Evolutionary conservation across 2,888 invertebrate species (phyloP).

Genomic region (Lypha dubia): DNA sequence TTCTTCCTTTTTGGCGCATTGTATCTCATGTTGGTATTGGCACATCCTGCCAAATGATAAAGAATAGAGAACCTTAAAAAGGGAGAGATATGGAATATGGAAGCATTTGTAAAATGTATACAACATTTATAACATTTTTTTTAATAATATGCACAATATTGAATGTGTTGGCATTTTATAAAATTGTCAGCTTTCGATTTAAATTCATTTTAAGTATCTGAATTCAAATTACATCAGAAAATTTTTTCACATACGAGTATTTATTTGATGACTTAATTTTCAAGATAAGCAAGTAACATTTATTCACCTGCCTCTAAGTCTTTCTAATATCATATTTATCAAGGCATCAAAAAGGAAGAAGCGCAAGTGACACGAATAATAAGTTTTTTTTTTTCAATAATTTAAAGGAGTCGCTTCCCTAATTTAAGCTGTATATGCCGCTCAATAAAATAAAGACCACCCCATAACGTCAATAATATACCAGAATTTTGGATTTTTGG

Average conservation of each 20-base stretch:
- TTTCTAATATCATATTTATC: background rate
- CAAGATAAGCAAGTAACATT: background rate
- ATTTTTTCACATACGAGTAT: too few species aligned
- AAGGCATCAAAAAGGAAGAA: background rate
- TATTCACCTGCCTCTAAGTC: background rate
- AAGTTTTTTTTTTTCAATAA: background rate
- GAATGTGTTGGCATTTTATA: slow-evolving; percentile 11
- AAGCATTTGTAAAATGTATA: background rate
- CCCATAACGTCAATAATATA: too few species aligned
- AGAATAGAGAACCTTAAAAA: background rate
- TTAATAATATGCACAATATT: background rate
- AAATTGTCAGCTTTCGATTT: slow-evolving; percentile 2
- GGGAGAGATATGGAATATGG: background rate
- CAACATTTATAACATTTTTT: background rate
- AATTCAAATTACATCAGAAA: background rate
- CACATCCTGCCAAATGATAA: slow-evolving; percentile 17
- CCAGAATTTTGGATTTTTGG: too few species aligned
- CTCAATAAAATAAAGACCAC: too few species aligned
- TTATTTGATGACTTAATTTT: background rate
- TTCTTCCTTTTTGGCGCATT: slow-evolving; percentile 1
- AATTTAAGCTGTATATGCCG: too few species aligned
- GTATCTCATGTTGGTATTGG: background rate
- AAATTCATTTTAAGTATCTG: background rate
- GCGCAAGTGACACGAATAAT: background rate
- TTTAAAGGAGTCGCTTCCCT: too few species aligned